A percentile compares a stretch with the other conserved stretches of the same genome.
Evolutionary conservation across 2,888 invertebrate species (phyloP).

Genomic region (Drosophila phalerata): DNA sequence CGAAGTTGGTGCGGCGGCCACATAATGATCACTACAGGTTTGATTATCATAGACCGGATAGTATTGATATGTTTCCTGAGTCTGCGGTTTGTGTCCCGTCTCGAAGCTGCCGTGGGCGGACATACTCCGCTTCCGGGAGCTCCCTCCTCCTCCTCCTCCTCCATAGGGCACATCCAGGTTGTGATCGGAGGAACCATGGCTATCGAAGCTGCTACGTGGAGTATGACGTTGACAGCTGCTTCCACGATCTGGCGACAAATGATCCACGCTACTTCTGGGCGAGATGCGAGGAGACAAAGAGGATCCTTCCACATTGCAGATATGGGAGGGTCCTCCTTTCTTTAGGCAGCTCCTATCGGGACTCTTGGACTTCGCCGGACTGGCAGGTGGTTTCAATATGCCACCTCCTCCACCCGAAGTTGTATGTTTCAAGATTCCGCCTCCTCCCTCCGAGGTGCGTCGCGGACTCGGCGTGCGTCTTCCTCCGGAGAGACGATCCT

Average conservation of each 20-base stretch:
- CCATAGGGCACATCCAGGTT: constrained; percentile 80
- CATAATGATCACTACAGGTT: constrained; percentile 84
- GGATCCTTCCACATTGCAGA: constrained; percentile 78
- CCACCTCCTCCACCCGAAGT: constrained; percentile 65
- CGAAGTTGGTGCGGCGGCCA: constrained; percentile 77
- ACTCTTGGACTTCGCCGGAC: constrained; percentile 84
- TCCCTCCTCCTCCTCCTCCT: constrained; percentile 22
- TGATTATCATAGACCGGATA: constrained; percentile 85
- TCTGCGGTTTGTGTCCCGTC: constrained; percentile 64
- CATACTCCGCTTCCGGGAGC: constrained; percentile 83
- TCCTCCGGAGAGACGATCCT: constrained; percentile 82
- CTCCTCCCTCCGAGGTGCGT: constrained; percentile 84
- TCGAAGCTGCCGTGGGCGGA: constrained; percentile 85
- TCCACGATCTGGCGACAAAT: constrained; percentile 84
- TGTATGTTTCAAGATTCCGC: constrained; percentile 84
- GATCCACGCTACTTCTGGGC: constrained; percentile 84
- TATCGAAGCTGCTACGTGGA: constrained; percentile 85
- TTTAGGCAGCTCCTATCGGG: constrained; percentile 85
- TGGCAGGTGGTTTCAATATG: constrained; percentile 83
- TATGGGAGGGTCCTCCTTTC: constrained; percentile 83
- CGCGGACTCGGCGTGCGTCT: constrained; percentile 84
- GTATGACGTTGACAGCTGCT: constrained; percentile 83
- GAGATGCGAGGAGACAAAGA: constrained; percentile 84
- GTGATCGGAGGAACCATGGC: constrained; percentile 83
- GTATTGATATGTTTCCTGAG: constrained; percentile 84